phyloP scores from a whole-genome alignment of 2,113 vertebrate species.

The Phrynosoma platyrhinos region DNA sequence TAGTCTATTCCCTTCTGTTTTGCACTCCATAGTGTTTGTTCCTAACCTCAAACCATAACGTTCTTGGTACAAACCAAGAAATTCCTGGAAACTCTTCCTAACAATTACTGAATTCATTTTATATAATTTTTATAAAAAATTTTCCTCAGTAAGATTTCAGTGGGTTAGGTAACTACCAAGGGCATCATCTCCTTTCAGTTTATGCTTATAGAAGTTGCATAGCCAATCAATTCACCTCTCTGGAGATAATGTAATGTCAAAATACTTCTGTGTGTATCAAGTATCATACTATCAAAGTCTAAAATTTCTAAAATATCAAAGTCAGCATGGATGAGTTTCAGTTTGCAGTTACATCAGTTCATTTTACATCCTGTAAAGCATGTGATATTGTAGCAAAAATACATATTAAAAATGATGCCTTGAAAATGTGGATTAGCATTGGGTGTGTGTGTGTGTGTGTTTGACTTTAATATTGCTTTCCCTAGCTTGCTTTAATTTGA shows the following conservation, averaged over 20 bases:
- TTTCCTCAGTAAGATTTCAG: constrained; percentile 23
- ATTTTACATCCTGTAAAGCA: background rate
- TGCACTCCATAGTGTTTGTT: background rate
- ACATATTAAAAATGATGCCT: background rate
- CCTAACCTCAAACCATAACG: background rate
- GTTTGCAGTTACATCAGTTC: background rate
- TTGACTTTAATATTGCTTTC: background rate
- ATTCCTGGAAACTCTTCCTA: background rate
- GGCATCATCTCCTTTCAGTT: constrained; percentile 44
- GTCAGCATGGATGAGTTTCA: background rate
- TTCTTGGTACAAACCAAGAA: background rate
- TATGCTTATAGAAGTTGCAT: constrained; percentile 25
- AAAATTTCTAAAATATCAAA: constrained; percentile 4
- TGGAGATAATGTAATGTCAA: constrained; percentile 30
- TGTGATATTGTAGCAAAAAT: background rate
- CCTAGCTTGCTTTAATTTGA: background rate
- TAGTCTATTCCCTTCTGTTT: background rate
- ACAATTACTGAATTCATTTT: background rate
- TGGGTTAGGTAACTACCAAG: constrained; percentile 36
- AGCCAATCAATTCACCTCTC: constrained; percentile 27
- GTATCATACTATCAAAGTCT: background rate
- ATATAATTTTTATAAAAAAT: constrained; percentile 39
- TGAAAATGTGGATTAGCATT: background rate
- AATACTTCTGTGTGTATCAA: background rate
- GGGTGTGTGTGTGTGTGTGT: too few relatives aligned